Percentiles rank a stretch among this genome's conserved stretches.
These are phyloP conservation scores for Incurvaria masculella DNA, from an alignment of 2,888 invertebrate genomes.

Conservation along the genomic window DNA sequence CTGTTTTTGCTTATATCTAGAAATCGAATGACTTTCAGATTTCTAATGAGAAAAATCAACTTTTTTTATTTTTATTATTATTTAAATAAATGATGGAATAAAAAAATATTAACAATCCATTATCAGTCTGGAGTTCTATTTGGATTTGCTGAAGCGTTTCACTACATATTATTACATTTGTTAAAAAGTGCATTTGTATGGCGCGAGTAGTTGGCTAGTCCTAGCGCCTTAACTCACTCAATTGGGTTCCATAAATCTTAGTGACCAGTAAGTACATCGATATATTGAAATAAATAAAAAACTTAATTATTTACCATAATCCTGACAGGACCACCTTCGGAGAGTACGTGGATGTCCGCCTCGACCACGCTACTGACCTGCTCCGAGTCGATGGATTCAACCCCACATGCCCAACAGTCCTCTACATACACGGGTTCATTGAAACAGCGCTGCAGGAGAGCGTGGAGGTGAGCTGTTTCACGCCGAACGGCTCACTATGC, in stretches of 20 bases:
- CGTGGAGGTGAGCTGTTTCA: slow-evolving; percentile 35
- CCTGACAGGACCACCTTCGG: slow-evolving; percentile 29
- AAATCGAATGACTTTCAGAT: no score
- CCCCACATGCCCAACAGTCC: slow-evolving; percentile 44
- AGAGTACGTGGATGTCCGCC: slow-evolving; percentile 47
- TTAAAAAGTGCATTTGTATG: no score
- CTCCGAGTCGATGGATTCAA: slow-evolving; percentile 46
- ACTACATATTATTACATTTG: no score
- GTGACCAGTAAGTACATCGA: neutral
- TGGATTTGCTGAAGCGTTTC: no score
- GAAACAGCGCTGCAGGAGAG: slow-evolving; percentile 58
- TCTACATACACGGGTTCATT: slow-evolving; percentile 60
- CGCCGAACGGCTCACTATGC: slow-evolving; percentile 10
- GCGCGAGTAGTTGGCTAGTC: no score
- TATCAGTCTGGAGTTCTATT: no score
- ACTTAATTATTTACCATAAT: no score
- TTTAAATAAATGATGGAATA: no score
- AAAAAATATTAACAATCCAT: neutral
- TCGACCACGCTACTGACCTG: slow-evolving; percentile 41
- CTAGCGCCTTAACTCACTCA: neutral
- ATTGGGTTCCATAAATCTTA: neutral
- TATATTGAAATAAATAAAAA: neutral
- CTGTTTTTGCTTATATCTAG: no score
- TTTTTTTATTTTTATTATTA: neutral
- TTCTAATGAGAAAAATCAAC: no score